Base-by-base conservation (phyloP, 2,888 invertebrate genomes). In the Penaeus monodon region DNA sequence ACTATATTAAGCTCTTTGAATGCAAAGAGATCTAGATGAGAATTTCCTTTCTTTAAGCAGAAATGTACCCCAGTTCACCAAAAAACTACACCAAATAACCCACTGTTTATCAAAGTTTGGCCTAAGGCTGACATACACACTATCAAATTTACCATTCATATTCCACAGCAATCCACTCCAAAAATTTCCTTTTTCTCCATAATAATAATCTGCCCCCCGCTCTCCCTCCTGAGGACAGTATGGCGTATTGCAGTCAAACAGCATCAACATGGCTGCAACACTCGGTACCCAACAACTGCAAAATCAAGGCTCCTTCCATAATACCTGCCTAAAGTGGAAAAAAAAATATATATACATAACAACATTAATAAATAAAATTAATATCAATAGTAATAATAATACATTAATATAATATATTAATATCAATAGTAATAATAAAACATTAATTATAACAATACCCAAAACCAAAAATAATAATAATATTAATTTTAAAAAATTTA, bases 231-330 rank as follows among this genome's bases (percentile, higher is more conserved):
- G 90, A 86, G 12, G 88, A 64, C 27, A 90, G 80, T 27, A 93
- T 91, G 81, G 91, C 91, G 90, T 92, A 92, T 90, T 93, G 90
- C 93, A 93, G 83, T 92, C 92, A 20, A 93, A 91, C 22, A 93
- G 90, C 73, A 93, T 91, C 82, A 93, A 90, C 93, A 93, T 93
- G 2, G 93, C 92, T 81, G 92, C 92, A 10, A 92, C 92, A 91
- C 93, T 93, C 90, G 90, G 90, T 88, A 90, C 38, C 90, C 90
- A 27, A 93, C 92, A n/a, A 91, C 44, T 7, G 91, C 89, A 93
- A 92, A n/a, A 93, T 92, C n/a, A 92, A 33, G 17, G 91, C 90
- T 20, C 93, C 93, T 90, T 93, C 93, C 83, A 92, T 89, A 70
- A 93, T 90, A 22, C 93, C 93, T 90, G 92, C 92, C 93, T 93